Base-by-base conservation (phyloP, 2,113 vertebrate species). In the Epinephelus fuscoguttatus region DNA sequence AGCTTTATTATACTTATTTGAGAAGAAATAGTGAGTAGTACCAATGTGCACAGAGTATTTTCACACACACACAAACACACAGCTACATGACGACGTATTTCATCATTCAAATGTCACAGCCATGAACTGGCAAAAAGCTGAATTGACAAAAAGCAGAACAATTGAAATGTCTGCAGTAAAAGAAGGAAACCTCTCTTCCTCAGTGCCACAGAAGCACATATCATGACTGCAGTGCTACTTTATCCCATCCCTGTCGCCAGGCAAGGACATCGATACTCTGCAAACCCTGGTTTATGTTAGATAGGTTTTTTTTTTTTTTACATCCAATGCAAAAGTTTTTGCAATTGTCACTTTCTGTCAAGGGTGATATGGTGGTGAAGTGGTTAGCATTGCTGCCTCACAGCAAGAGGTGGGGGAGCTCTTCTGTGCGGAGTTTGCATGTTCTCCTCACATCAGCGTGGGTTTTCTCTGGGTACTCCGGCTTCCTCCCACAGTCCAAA, bases 61-160 rank as follows among this genome's bases (percentile, higher is more conserved):
- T 59, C 27, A 7, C 1, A 13, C 12, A 47, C 40, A 61, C 25
- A 52, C 59, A 61, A 25, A 45, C n/a, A 73, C 40, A 27, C n/a
- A 71, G 15, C 37, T 12, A 71, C 15, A 57, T n/a, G 19, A 18
- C 15, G 27, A 40, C 11, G 33, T 23, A 19, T 56, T 21, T 40
- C 52, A 42, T 25, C 27, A 42, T 47, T 82, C 17, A 77, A 77
- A 77, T 77, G 55, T 60, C 64, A 72, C 59, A 64, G 33, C 19
- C 37, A 49, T 57, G 50, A 72, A 47, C 57, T 71, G 12, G 17
- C 30, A 37, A 0, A 70, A 64, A 18, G n/a, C 33, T 40, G 19
- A 60, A 30, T 6, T 13, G 33, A 50, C 3, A 23, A 55, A 56
- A 68, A 53, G 19, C 9, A 40, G 63, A 62, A 33, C 3, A 67